Percentiles rank a stretch among this genome's conserved stretches.
Conservation (phyloP, 1,140 invertebrate species). For the Drosophila ercepeae region DNA sequence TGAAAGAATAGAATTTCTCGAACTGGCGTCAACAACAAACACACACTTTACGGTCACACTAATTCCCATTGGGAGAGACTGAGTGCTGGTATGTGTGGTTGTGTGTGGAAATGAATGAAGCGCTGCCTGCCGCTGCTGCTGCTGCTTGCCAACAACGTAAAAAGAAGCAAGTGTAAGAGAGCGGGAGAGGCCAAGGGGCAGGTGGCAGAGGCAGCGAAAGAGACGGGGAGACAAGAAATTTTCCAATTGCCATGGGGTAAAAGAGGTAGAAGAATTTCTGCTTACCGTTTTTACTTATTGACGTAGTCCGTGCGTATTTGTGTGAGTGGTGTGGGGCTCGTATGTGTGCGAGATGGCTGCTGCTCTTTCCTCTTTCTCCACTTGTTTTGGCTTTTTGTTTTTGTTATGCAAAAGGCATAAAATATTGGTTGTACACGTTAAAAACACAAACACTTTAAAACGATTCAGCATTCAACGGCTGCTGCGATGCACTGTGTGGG, state of each 20-base stretch:
- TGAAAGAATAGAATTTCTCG: slow-evolving; percentile 23
- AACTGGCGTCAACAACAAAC: slow-evolving; percentile 19
- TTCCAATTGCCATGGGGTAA: slow-evolving; percentile 72
- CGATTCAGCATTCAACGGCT: slow-evolving; percentile 38
- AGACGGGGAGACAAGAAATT: slow-evolving; percentile 66
- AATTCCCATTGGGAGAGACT: slow-evolving; percentile 32
- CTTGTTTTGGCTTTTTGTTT: slow-evolving; percentile 48
- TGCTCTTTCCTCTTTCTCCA: slow-evolving; percentile 34
- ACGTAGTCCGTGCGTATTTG: slow-evolving; percentile 62
- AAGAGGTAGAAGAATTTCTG: slow-evolving; percentile 56
- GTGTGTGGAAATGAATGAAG: slow-evolving; percentile 55
- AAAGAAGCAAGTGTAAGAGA: slow-evolving; percentile 40
- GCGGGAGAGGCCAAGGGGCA: slow-evolving; percentile 23
- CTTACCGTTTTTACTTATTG: slow-evolving; percentile 73
- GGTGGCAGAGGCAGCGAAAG: slow-evolving; percentile 17
- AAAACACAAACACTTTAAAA: slow-evolving; percentile 57
- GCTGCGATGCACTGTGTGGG: slow-evolving; percentile 25
- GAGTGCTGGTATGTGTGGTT: slow-evolving; percentile 39
- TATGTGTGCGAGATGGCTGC: slow-evolving; percentile 18
- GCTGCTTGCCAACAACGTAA: slow-evolving; percentile 53
- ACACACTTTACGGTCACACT: slow-evolving; percentile 67
- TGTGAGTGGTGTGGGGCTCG: slow-evolving; percentile 34
- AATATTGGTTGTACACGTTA: slow-evolving; percentile 45
- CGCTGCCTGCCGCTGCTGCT: too few relatives aligned
- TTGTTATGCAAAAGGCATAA: slow-evolving; percentile 74